Conservation (phyloP, 2,797 vertebrate species). For the Ptychadena robeensis region DNA sequence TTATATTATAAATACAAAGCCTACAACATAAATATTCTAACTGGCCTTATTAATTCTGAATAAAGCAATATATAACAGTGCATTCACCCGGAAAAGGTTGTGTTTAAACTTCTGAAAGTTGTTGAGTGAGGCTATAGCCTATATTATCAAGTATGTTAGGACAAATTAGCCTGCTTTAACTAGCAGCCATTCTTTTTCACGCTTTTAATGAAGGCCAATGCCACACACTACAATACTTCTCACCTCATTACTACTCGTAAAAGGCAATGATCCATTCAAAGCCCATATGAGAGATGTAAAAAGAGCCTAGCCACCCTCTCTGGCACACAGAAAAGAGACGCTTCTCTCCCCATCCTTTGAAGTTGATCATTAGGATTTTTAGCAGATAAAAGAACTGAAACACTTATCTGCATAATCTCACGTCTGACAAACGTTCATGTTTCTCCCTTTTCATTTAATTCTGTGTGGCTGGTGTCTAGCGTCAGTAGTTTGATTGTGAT, state of each 20-base stretch:
- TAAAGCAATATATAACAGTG: background rate
- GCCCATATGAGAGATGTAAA: conserved; percentile 74
- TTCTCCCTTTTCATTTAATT: conserved; percentile 63
- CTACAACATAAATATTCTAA: background rate
- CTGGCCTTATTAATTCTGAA: background rate
- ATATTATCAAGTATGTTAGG: conserved; percentile 77
- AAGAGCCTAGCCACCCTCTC: conserved; percentile 69
- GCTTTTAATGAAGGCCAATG: conserved; percentile 82
- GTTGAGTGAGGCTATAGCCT: conserved; percentile 61
- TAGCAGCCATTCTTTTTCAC: conserved; percentile 79
- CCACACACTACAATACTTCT: conserved; percentile 87
- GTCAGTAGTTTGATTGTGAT: conserved; percentile 60
- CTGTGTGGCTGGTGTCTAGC: conserved; percentile 53
- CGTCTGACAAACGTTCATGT: conserved; percentile 70
- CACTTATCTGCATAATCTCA: conserved; percentile 78
- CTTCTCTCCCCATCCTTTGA: conserved; percentile 76
- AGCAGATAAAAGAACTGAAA: conserved; percentile 80
- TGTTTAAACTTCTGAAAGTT: conserved; percentile 7
- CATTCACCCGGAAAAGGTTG: background rate
- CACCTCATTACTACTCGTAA: conserved; percentile 89
- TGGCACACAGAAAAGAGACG: conserved; percentile 68
- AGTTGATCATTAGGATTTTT: conserved; percentile 81
- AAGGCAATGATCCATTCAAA: conserved; percentile 85
- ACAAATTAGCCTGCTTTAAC: conserved; percentile 82
- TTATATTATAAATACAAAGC: background rate